phyloP scores from a whole-genome alignment of 2,113 vertebrate species.

The Calypte anna region DNA sequence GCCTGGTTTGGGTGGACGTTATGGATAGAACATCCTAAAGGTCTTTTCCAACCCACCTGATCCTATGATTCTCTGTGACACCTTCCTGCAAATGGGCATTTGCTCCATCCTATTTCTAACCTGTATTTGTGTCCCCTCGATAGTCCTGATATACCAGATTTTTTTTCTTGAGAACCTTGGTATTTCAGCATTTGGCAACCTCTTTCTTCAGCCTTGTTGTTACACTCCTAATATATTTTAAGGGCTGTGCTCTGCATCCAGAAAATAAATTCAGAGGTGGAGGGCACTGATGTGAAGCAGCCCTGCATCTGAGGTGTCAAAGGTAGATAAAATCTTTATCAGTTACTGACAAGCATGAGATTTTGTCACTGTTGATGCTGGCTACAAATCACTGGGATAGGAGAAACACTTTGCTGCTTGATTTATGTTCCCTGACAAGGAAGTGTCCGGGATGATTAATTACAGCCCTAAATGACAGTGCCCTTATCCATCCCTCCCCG shows the following conservation, averaged over 20 bases:
- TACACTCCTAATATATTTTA: not conserved
- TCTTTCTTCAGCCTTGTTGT: not conserved
- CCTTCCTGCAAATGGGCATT: not conserved
- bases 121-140: not conserved
- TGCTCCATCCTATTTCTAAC: not conserved
- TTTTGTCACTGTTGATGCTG: slow-evolving; percentile 40
- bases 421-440: slow-evolving; percentile 72
- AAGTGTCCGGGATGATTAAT: slow-evolving; percentile 73
- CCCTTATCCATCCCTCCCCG: slow-evolving; percentile 27
- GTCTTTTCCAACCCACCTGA: too few species aligned
- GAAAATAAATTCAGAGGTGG: slow-evolving; percentile 46
- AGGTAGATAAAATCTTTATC: slow-evolving; percentile 41
- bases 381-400: slow-evolving; percentile 21
- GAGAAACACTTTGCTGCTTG: slow-evolving; percentile 56
- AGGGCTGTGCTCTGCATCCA: not conserved
- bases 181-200: not conserved
- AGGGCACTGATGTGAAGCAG: slow-evolving; percentile 33
- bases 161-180: not conserved
- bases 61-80: too few species aligned
- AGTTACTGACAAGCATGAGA: slow-evolving; percentile 24
- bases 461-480: slow-evolving; percentile 23
- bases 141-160: not conserved
- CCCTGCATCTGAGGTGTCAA: slow-evolving; percentile 15
- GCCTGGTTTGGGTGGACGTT: too few species aligned
- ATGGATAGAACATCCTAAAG: too few species aligned